Percentiles rank a stretch among this genome's conserved stretches.
These are phyloP conservation scores for Musca domestica DNA, from an alignment of 1,140 invertebrate genomes.

Conservation along the genomic window DNA sequence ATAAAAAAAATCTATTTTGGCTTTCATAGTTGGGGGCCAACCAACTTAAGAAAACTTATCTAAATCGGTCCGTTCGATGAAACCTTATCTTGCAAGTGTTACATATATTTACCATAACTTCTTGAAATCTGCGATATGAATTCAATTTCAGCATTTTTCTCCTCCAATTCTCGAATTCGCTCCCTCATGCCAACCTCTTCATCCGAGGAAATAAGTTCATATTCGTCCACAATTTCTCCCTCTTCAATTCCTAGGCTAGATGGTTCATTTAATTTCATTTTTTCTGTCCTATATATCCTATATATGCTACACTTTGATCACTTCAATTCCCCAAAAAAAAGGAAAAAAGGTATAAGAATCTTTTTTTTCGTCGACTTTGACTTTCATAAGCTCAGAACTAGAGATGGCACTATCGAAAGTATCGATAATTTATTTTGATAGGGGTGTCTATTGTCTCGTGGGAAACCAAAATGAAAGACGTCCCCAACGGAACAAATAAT, in stretches of 20 bases:
- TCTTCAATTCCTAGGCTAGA: constrained; percentile 30
- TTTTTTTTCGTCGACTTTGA: no score
- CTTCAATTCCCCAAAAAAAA: no score
- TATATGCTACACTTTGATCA: no score
- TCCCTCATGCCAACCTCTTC: constrained; percentile 45
- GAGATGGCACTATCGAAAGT: no score
- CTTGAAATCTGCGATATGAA: constrained; percentile 45
- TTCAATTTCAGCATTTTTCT: constrained; percentile 49
- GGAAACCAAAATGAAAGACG: no score
- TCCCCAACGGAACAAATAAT: no score
- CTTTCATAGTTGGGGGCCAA: neutral
- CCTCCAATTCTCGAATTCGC: constrained; percentile 47
- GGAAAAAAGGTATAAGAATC: no score
- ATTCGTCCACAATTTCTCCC: constrained; percentile 52
- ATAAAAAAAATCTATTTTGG: neutral
- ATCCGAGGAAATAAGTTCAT: constrained; percentile 47
- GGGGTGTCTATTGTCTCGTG: no score
- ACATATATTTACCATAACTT: constrained; percentile 36
- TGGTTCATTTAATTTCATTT: no score
- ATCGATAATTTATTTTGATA: no score
- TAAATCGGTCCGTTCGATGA: neutral
- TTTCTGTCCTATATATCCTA: no score
- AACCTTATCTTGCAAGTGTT: neutral
- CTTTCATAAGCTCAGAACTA: no score
- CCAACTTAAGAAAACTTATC: neutral